phyloP scores from a whole-genome alignment of 2,797 vertebrate species.

The Setipinna tenuifilis region DNA sequence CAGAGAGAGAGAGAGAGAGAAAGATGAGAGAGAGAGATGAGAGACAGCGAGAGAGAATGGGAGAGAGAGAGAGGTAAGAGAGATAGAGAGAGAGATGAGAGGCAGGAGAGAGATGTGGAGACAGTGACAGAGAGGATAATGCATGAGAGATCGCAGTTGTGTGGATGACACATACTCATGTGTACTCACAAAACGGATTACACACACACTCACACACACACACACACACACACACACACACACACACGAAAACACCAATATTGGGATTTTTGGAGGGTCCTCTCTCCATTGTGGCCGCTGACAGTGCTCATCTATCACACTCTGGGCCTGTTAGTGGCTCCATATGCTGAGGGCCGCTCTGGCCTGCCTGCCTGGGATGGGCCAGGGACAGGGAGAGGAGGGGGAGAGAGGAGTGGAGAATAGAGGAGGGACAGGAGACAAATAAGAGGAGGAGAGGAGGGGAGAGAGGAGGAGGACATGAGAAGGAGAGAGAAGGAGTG shows the following conservation, averaged over 20 bases:
- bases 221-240: constrained; percentile 10
- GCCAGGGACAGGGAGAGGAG: too few species aligned
- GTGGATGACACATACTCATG: neutral
- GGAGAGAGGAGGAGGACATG: too few species aligned
- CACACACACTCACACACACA: neutral
- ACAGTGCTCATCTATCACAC: constrained; percentile 77
- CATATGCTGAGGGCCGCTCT: constrained; percentile 71
- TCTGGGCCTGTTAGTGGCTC: constrained; percentile 69
- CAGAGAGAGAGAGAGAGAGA: neutral
- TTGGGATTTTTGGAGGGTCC: constrained; percentile 44
- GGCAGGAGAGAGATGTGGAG: constrained; percentile 4
- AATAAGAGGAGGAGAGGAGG: too few species aligned
- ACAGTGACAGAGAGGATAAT: neutral
- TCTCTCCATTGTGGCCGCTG: constrained; percentile 57
- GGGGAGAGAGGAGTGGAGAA: too few species aligned
- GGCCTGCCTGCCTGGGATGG: neutral
- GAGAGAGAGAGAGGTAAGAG: constrained; percentile 12
- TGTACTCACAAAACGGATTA: neutral
- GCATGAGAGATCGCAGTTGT: neutral
- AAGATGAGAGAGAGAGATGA: neutral
- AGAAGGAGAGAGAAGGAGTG: too few species aligned
- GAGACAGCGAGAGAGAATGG: neutral
- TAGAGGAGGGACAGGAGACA: too few species aligned
- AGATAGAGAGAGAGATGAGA: neutral
- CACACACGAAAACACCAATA: neutral